A percentile compares a stretch with the other conserved stretches of the same genome.
These are phyloP conservation scores for Dasypolia templi DNA, from an alignment of 2,888 invertebrate species.

Conservation along the genomic window DNA sequence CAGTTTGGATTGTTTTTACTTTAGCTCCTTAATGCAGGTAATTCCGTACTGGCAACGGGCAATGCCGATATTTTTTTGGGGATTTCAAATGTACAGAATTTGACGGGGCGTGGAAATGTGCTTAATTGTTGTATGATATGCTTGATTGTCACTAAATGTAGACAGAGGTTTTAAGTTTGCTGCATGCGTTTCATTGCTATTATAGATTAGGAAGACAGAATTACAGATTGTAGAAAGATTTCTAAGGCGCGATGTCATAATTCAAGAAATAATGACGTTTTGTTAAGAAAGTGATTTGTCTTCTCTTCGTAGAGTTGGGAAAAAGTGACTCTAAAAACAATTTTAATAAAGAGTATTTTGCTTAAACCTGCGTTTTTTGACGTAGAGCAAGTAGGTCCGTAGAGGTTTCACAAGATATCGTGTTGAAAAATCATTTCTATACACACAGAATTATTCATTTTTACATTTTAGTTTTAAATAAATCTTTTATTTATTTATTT, in stretches of 20 bases:
- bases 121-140: conserved; percentile 3
- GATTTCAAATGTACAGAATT: conserved; percentile 1
- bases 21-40: conserved; percentile 41
- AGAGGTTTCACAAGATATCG: neutral
- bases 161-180: neutral
- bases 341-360: too few relatives aligned
- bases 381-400: too few relatives aligned
- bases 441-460: too few relatives aligned
- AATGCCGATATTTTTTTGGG: conserved; percentile 33
- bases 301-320: too few relatives aligned
- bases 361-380: neutral
- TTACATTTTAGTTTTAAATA: neutral
- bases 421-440: neutral
- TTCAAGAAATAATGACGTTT: too few relatives aligned
- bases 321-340: too few relatives aligned
- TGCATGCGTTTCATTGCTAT: too few relatives aligned
- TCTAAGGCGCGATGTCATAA: too few relatives aligned
- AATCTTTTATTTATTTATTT: neutral
- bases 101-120: neutral
- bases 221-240: too few relatives aligned
- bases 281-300: too few relatives aligned
- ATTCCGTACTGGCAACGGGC: conserved; percentile 6
- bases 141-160: neutral
- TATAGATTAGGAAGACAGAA: too few relatives aligned
- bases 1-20: conserved; percentile 36